Base-by-base conservation (phyloP, 2,888 invertebrate species). In the Melanchra persicariae region DNA sequence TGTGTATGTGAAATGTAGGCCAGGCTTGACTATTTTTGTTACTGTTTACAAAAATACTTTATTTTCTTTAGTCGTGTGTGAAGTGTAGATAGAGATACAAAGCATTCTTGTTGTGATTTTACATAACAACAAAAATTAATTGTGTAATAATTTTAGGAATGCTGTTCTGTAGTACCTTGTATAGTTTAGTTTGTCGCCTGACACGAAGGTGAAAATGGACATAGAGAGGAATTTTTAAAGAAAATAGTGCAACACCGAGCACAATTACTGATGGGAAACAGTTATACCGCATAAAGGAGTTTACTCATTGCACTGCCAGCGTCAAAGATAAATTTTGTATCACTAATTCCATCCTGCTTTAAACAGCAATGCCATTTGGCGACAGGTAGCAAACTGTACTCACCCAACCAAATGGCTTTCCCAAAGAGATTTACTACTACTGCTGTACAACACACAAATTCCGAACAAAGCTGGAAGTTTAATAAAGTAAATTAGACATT, bases 401-500 rank as follows among this genome's bases (percentile, higher is more conserved):
- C 45, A 5, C 17, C 17, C 17, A 15, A 26, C 26, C 3, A 26
- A 55, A 30, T 37, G 22, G 8, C 24, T 15, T 45, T 40, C 15
- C n/a, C 30, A 24, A 12, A 2, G 45, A 40, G 22, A 22, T 6
- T 57, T 49, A 51, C 51, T 10, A 34, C 43, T 43, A 34, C 22
- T 22, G 1, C n/a, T 22, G 17, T 12, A 30, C 43, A 49, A 55
- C 30, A 45, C 9, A 51, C 1, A 61, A 19, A 61, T n/a, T 52
- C 52, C 26, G 47, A 52, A 62, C 43, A 43, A 62, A 10, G 65
- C 37, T 45, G 8, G 71, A 76, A 61, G 15, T 68, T 74, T 54
- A 24, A 59, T 49, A 49, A 74, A 75, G 47, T 26, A 40, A 72
- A 69, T 79, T 58, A 69, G 57, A 62, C 51, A 61, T 76, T 68